phyloP scores from a whole-genome alignment of 1,140 invertebrate genomes.

The Adelges cooleyi region DNA sequence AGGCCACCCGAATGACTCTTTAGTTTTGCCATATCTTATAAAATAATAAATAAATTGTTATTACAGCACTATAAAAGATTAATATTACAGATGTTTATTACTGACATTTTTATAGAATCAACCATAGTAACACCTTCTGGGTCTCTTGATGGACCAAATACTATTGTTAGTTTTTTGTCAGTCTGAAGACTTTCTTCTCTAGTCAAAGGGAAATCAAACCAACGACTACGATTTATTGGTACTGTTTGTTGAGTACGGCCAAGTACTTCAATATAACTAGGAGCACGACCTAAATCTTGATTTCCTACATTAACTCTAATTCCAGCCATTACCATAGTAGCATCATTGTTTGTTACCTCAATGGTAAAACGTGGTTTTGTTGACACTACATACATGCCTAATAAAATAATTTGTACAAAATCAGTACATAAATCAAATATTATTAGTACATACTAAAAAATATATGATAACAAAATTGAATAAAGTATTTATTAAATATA shows the following conservation, averaged over 20 bases:
- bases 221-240: slow-evolving; percentile 60
- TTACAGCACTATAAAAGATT: neutral
- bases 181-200: slow-evolving; percentile 86
- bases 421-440: slow-evolving; percentile 37
- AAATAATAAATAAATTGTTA: slow-evolving; percentile 32
- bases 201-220: slow-evolving; percentile 92
- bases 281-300: slow-evolving; percentile 73
- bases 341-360: slow-evolving; percentile 80
- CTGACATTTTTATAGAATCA: slow-evolving; percentile 78
- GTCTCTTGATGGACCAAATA: slow-evolving; percentile 82
- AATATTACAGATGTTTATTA: slow-evolving; percentile 15
- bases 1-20: slow-evolving; percentile 93
- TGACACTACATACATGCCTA: slow-evolving; percentile 77
- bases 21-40: slow-evolving; percentile 78
- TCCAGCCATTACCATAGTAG: slow-evolving; percentile 75
- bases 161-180: slow-evolving; percentile 82
- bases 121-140: slow-evolving; percentile 80
- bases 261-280: slow-evolving; percentile 74
- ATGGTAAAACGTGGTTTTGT: slow-evolving; percentile 77
- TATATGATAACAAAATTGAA: neutral
- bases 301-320: slow-evolving; percentile 73
- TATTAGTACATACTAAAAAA: neutral
- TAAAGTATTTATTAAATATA: neutral
- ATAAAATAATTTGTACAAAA: slow-evolving; percentile 54
- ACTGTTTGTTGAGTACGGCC: slow-evolving; percentile 57